Conservation (phyloP, 2,797 vertebrate species). For the Luscinia megarhynchos region DNA sequence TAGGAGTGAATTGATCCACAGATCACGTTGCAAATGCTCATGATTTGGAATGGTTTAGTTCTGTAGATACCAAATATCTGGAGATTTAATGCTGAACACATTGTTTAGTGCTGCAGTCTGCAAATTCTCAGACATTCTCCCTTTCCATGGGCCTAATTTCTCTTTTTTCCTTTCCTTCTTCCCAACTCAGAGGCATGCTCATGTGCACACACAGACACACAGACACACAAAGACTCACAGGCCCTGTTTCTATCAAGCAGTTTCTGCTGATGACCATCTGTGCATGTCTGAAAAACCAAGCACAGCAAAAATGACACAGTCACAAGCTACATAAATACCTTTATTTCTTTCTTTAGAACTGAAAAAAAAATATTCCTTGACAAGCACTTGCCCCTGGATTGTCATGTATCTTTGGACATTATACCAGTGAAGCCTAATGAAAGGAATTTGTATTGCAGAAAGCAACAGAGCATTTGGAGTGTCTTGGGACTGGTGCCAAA, state of each 20-base stretch:
- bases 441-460: background rate
- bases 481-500: conserved; percentile 20
- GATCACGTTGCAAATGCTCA: conserved; percentile 27
- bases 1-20: conserved; percentile 16
- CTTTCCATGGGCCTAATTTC: background rate
- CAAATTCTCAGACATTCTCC: conserved; percentile 12
- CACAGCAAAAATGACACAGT: background rate
- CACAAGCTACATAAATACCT: background rate
- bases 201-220: too few relatives aligned
- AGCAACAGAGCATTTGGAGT: background rate
- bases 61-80: conserved; percentile 26
- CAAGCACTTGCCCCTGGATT: background rate
- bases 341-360: background rate
- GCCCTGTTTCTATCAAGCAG: background rate
- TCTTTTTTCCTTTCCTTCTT: background rate
- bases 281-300: background rate
- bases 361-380: background rate
- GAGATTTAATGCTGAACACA: conserved; percentile 42
- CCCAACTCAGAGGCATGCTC: rapidly evolving
- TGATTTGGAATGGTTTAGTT: conserved; percentile 32
- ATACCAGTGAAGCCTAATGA: background rate
- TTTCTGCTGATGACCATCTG: background rate
- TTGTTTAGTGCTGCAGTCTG: conserved; percentile 1
- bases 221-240: background rate
- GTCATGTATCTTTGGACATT: background rate